Evolutionary conservation across 1,140 invertebrate genomes (phyloP), one percentile per base, ranked within the genome.

Genomic region (Drosophila watanabei): DNA sequence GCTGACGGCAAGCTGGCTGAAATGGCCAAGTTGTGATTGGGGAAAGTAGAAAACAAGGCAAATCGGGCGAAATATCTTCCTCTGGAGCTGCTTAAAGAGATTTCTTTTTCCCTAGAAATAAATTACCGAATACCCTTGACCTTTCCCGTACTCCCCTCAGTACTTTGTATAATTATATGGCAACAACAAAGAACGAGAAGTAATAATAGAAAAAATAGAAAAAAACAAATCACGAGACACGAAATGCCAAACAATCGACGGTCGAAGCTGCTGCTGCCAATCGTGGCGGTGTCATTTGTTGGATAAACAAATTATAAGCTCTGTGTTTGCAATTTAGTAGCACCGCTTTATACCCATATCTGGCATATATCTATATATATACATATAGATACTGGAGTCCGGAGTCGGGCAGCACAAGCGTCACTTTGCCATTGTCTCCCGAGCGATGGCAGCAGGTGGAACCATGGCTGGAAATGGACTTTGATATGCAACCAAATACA

Each of bases 301-400:
- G 63, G 39, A 37, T 72, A 59, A 46, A 75, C 58, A 73, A 75
- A 79, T 79, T 64, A 72, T 43, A 79, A 64, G 59, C 52, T 57
- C 45, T 73, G 39, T 56, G 30, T 35, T 18, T 49, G 62, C 68
- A 69, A 71, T 69, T 71, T 57, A 57, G 33, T 71, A 54, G 54
- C 35, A 39, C 18, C 13, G 13, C 33, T 37, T 30, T 11, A 14
- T 51, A 32, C 28, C 16, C 1, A 49, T 16, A 28, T 16, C 20
- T 28, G 5, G 8, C 24, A 48, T 14, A 48, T 48, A 24, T 48
- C 16, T 20, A 14, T 33, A 32, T 33, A 13, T 30, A 8, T 52
- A 7, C 10, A 4, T 2, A 5, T 35, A 24, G 4, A 10, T 11
- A 8, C 14, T 24, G 52, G 18, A 37, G 18, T 37, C 33, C 18